A percentile compares a stretch with the other conserved stretches of the same genome.
These are phyloP conservation scores for Argyra leucocephala DNA, from an alignment of 2,888 invertebrate genomes.

Conservation along the genomic window DNA sequence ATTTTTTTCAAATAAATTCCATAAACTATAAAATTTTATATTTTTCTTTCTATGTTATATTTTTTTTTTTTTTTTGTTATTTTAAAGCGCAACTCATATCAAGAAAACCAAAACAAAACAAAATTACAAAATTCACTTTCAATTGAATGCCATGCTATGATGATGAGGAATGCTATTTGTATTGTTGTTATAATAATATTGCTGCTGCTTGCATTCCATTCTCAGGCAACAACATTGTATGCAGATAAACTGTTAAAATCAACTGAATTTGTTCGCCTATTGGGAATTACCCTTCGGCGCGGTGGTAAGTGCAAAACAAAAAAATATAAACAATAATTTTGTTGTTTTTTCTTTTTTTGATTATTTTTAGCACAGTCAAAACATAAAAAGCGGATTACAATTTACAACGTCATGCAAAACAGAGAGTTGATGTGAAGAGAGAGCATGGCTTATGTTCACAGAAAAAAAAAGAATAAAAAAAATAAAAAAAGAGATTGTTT, in stretches of 20 bases:
- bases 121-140: conserved; percentile 6
- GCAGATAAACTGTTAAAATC: not conserved
- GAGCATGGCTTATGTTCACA: not conserved
- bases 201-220: not conserved
- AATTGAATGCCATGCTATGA: not conserved
- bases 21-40: not conserved
- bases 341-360: not conserved
- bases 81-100: not conserved
- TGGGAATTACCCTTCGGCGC: not conserved
- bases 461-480: not conserved
- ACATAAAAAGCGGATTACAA: not conserved
- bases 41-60: not conserved
- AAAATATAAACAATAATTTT: not conserved
- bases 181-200: not conserved
- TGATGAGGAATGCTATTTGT: not conserved
- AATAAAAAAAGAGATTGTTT: not conserved
- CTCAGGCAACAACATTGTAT: not conserved
- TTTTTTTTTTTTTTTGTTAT: not conserved
- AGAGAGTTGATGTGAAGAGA: not conserved
- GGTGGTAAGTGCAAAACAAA: not conserved
- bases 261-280: not conserved
- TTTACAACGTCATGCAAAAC: not conserved
- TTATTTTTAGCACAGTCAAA: not conserved
- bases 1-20: not conserved
- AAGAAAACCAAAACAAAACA: not conserved